A percentile compares a stretch with the other conserved stretches of the same genome.
phyloP scores from a whole-genome alignment of 2,797 vertebrate species.

The Phylloscopus collybita region DNA sequence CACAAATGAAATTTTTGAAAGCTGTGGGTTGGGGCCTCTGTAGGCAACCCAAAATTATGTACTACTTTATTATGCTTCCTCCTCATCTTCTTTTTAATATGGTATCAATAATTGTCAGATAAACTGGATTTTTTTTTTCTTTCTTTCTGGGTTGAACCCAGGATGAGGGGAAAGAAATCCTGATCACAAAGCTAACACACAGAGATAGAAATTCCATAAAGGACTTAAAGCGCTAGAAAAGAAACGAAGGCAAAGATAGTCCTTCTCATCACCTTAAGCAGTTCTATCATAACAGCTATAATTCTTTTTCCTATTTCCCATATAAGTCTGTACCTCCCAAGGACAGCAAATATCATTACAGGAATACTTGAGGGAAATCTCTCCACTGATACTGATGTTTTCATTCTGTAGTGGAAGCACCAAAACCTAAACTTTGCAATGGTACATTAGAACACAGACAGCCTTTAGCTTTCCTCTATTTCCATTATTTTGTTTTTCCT shows the following conservation, averaged over 20 bases:
- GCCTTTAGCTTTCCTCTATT: background rate
- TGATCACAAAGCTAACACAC: background rate
- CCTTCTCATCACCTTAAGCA: background rate
- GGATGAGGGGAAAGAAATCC: background rate
- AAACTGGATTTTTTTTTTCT: background rate
- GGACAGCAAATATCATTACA: background rate
- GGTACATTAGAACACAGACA: background rate
- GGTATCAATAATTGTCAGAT: background rate
- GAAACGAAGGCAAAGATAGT: background rate
- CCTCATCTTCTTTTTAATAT: background rate
- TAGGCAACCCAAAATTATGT: accelerated
- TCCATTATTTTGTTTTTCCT: background rate
- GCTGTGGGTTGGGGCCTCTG: background rate
- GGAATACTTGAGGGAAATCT: background rate
- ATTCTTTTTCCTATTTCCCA: background rate
- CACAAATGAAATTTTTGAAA: background rate
- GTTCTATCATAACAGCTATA: background rate
- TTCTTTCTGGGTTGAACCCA: background rate
- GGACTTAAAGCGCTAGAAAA: background rate
- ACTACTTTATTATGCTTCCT: background rate
- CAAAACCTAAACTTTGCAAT: background rate
- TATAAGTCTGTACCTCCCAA: background rate
- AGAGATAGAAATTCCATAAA: background rate
- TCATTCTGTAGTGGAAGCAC: background rate
- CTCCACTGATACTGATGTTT: background rate